Evolutionary conservation across 2,797 vertebrate genomes (phyloP), one percentile per base, ranked within the genome.

Genomic region (Dipus sagitta): DNA sequence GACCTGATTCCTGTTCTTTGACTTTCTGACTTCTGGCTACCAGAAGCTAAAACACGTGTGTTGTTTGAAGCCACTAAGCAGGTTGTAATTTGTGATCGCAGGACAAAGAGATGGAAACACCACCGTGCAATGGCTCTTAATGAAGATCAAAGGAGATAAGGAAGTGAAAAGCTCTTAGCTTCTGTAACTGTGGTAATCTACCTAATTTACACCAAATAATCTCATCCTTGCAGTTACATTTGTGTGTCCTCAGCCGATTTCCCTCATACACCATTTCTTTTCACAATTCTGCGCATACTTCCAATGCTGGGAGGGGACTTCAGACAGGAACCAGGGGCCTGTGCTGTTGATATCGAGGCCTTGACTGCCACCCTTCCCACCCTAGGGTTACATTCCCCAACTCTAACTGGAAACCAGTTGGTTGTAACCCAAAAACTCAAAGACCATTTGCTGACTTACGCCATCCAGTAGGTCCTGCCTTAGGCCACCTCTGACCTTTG

Each of bases 1-100:
- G 38, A 60, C n/a, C 70, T 75, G 12, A 82, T 42, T 34, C 2
- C 32, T 68, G 11, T 5, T 13, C 62, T 68, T 80, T 17, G 47
- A 12, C 84, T 60, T 92, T 78, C 65, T 93, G 52, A 76, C n/a
- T 64, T 93, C 64, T 67, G 86, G 83, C 65, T n/a, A 89, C 71
- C 23, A 79, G 30, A 81, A 92, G 70, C 42, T 72, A 47, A 81
- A 7, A 72, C 17, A 72, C 20, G 7, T 65, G 38, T 76, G 24
- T 26, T n/a, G 26, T 42, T 86, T 72, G 32, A 80, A 86, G 34
- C n/a, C 28, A 64, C 78, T 52, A 17, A 88, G 26, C 15, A 15
- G 54, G 15, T 3, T 9, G 24, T 26, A 17, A 60, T 82, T 54
- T 34, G 15, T 60, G 47, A 75, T 1, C 20, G 23, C 17, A 76